Evolutionary conservation across 2,888 invertebrate genomes (phyloP).

Genomic region (Clunio marinus): DNA sequence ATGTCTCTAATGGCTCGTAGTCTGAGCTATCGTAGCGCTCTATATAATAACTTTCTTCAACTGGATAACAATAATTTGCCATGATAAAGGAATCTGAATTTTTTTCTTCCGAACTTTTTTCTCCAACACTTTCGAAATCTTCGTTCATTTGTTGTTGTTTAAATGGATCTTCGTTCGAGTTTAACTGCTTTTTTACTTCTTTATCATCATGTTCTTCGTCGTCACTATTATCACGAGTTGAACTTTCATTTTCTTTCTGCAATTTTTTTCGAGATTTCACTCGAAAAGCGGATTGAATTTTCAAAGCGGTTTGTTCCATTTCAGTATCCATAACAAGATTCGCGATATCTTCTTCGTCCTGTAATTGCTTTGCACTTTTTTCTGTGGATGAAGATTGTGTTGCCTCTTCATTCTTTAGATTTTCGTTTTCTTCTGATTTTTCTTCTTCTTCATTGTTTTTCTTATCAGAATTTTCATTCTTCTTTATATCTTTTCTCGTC

Average conservation of each 20-base stretch:
- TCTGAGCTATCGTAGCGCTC: conserved; percentile 19
- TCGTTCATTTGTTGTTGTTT: neutral
- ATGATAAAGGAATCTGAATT: neutral
- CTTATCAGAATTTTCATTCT: conserved; percentile 6
- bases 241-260: conserved; percentile 17
- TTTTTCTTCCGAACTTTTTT: neutral
- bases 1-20: neutral
- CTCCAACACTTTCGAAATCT: neutral
- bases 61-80: neutral
- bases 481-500: conserved; percentile 39
- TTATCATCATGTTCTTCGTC: neutral
- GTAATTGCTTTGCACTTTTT: conserved; percentile 33
- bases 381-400: conserved; percentile 10
- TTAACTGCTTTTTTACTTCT: neutral
- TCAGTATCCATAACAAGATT: conserved; percentile 30
- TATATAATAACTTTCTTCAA: conserved; percentile 17
- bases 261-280: conserved; percentile 11
- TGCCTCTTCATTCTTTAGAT: neutral
- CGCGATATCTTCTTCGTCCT: conserved; percentile 31
- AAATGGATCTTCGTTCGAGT: neutral
- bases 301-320: conserved; percentile 35
- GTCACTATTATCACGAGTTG: neutral
- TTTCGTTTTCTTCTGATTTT: conserved; percentile 1
- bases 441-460: conserved; percentile 23
- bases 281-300: conserved; percentile 41